Conservation (phyloP, 2,797 vertebrate species). For the Melanotaenia boesemani region DNA sequence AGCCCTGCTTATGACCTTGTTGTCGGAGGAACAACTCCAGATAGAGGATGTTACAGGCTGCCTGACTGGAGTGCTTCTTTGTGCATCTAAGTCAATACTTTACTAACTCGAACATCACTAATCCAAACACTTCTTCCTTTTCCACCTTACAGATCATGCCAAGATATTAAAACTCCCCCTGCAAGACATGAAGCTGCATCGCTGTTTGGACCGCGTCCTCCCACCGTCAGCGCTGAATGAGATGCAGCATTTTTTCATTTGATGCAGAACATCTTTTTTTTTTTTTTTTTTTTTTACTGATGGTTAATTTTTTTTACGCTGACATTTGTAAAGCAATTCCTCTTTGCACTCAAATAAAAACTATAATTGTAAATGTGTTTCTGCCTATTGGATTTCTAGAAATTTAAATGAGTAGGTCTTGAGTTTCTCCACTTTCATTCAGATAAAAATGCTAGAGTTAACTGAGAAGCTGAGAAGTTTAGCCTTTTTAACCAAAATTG, state of each 20-base stretch:
- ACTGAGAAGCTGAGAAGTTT: not conserved
- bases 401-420: constrained; percentile 5
- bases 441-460: not conserved
- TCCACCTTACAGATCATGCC: constrained; percentile 35
- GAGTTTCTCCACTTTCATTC: not conserved
- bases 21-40: constrained; percentile 18
- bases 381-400: not conserved
- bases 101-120: constrained; percentile 4
- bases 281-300: constrained; percentile 38
- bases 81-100: not conserved
- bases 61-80: constrained; percentile 7
- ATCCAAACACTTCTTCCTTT: not conserved
- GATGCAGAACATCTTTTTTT: constrained; percentile 55
- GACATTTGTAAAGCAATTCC: constrained; percentile 71
- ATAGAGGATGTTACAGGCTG: constrained; percentile 28
- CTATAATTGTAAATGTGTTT: constrained; percentile 35
- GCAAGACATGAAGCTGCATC: constrained; percentile 18
- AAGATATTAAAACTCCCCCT: constrained; percentile 11
- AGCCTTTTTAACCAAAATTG: not conserved
- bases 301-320: constrained; percentile 51
- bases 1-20: constrained; percentile 17
- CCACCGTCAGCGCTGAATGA: constrained; percentile 11
- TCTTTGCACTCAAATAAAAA: constrained; percentile 72
- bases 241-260: constrained; percentile 14
- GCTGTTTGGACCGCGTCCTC: constrained; percentile 3